Evolutionary conservation across 2,888 invertebrate species (phyloP), one percentile per base, ranked within the genome.

Genomic region (Clostera curtula): DNA sequence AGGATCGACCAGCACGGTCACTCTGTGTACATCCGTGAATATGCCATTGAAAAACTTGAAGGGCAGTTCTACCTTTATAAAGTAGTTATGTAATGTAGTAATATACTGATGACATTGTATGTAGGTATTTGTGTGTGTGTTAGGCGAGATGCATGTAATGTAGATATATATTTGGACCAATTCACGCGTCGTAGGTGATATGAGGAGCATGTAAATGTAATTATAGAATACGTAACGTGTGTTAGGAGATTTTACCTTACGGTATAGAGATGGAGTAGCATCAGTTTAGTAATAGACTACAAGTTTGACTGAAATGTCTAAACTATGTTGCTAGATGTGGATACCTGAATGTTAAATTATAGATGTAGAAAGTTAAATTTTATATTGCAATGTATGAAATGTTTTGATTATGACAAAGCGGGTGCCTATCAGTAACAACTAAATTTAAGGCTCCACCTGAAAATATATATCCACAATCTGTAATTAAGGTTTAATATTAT

Each of bases 121-220:
- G 59, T 77, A 71, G 65, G 69, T 64, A 46, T 68, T n/a, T n/a
- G 64, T 73, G 61, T 71, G 54, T 72, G 76, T 76, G 69, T 56
- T 71, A 70, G 70, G 68, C 56, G 56, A 48, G 36, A 63, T 79
- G 79, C 80, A 79, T 67, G 59, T 38, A 37, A 47, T 35, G 72
- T 79, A 79, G 75, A 43, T 30, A 49, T 36, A 43, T 49, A 49
- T 37, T 55, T 47, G 43, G 40, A 29, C n/a, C n/a, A 29, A 48
- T 49, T 31, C 41, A 35, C 31, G 34, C 30, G 26, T 49, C 43
- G 56, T 55, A 60, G 61, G 53, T 45, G 31, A 46, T 45, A 53
- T 56, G 58, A 49, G 16, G 36, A 45, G 60, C 61, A 62, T 57
- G 54, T 54, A 41, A n/a, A n/a, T n/a, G n/a, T n/a, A n/a, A n/a